Evolutionary conservation across 2,113 vertebrate species (phyloP).

Genomic region (Anas platyrhynchos): DNA sequence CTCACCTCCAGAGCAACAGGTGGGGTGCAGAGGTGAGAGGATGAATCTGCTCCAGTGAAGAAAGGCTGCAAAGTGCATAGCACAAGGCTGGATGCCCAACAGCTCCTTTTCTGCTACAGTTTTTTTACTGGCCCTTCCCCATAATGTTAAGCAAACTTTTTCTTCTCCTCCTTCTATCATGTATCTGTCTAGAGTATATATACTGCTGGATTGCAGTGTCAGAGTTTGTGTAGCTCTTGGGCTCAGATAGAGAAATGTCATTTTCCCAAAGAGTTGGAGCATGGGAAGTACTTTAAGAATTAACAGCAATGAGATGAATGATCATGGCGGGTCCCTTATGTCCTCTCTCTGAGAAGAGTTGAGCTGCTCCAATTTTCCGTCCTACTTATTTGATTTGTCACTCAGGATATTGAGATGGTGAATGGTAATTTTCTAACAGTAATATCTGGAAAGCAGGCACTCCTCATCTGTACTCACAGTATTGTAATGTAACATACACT

Average conservation of each 20-base stretch:
- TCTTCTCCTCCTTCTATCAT: fast-evolving
- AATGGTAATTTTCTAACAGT: neutral
- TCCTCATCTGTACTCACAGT: neutral
- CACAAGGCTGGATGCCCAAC: neutral
- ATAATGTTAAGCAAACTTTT: neutral
- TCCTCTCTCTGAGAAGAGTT: neutral
- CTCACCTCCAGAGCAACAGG: neutral
- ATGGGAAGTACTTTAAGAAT: neutral
- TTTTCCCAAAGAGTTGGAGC: neutral
- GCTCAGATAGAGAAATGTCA: neutral
- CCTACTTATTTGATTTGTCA: conserved; percentile 18
- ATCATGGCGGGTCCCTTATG: neutral
- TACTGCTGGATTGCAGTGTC: neutral
- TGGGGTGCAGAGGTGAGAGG: neutral
- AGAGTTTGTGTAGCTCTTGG: neutral
- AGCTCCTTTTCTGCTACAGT: neutral
- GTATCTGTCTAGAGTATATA: neutral
- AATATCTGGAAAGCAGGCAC: neutral
- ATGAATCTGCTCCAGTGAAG: fast-evolving
- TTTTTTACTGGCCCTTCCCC: neutral
- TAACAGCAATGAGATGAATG: neutral
- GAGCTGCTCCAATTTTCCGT: conserved; percentile 2
- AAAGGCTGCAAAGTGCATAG: neutral
- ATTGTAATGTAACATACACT: neutral
- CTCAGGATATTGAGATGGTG: neutral